Percentiles rank a stretch among this genome's conserved stretches.
Evolutionary conservation across 2,888 invertebrate genomes (phyloP).

Genomic region (Drosophila kanekoi): DNA sequence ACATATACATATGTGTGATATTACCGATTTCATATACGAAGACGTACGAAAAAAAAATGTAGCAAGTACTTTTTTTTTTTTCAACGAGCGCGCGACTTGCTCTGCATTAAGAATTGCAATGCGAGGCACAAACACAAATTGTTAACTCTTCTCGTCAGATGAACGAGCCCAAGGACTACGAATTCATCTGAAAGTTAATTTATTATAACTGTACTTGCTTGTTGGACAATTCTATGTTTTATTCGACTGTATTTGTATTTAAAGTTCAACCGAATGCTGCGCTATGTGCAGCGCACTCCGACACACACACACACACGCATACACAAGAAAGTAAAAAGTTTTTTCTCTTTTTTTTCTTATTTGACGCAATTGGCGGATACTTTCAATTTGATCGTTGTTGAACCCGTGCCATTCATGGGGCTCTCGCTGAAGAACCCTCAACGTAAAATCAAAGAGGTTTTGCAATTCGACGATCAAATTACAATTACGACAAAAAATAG

Average conservation of each 20-base stretch:
- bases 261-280: conserved; percentile 51
- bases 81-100: conserved; percentile 37
- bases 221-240: conserved; percentile 17
- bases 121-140: conserved; percentile 18
- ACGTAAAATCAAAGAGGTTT: conserved; percentile 11
- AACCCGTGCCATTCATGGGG: background rate
- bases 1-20: conserved; percentile 21
- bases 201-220: conserved; percentile 32
- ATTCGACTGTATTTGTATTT: conserved; percentile 38
- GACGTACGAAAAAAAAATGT: conserved; percentile 24
- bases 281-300: conserved; percentile 48
- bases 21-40: conserved; percentile 46
- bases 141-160: background rate
- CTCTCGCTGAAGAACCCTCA: background rate
- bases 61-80: conserved; percentile 30
- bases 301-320: background rate
- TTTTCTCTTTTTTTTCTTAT: conserved; percentile 32
- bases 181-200: background rate
- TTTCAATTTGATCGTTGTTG: conserved; percentile 18
- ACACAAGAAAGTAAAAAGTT: conserved; percentile 27
- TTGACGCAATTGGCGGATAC: conserved; percentile 35
- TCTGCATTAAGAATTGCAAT: conserved; percentile 16
- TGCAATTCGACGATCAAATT: conserved; percentile 48
- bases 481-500: conserved; percentile 58
- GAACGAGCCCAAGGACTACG: background rate